These are phyloP conservation scores for Stegastes partitus DNA, from an alignment of 2,113 vertebrate genomes.

Conservation along the genomic window DNA sequence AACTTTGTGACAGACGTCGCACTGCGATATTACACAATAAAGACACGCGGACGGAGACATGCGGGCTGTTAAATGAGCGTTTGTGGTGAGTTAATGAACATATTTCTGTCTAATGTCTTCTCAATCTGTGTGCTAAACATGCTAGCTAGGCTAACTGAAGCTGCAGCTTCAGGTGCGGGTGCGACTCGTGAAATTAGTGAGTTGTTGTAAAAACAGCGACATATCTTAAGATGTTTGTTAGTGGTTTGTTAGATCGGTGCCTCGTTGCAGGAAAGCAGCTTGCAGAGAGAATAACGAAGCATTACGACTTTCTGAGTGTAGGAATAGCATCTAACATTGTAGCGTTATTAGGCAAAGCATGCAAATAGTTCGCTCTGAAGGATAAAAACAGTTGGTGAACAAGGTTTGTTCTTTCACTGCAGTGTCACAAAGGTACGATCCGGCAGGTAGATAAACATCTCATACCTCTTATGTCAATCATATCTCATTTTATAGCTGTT, in stretches of 20 bases:
- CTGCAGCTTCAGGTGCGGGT: neutral
- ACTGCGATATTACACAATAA: neutral
- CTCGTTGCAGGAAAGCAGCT: no score
- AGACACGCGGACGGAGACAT: neutral
- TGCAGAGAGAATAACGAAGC: no score
- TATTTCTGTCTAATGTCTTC: neutral
- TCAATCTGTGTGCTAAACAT: slow-evolving; percentile 10
- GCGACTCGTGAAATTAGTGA: neutral
- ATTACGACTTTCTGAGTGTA: no score
- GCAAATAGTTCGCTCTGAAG: no score
- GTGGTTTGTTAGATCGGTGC: neutral
- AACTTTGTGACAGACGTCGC: slow-evolving; percentile 21
- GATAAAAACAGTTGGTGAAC: no score
- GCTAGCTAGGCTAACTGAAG: slow-evolving; percentile 30
- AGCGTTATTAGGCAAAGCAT: no score
- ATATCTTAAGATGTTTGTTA: neutral
- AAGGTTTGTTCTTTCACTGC: no score
- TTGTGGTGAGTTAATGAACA: slow-evolving; percentile 36
- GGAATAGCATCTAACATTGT: no score
- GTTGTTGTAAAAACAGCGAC: neutral
- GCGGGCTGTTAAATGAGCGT: neutral
- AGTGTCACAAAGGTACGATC: no score
- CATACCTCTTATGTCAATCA: no score
- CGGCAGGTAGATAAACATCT: no score
- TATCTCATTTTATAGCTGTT: no score